phyloP scores from a whole-genome alignment of 2,113 vertebrate genomes.

The Nannobrachium achirus region DNA sequence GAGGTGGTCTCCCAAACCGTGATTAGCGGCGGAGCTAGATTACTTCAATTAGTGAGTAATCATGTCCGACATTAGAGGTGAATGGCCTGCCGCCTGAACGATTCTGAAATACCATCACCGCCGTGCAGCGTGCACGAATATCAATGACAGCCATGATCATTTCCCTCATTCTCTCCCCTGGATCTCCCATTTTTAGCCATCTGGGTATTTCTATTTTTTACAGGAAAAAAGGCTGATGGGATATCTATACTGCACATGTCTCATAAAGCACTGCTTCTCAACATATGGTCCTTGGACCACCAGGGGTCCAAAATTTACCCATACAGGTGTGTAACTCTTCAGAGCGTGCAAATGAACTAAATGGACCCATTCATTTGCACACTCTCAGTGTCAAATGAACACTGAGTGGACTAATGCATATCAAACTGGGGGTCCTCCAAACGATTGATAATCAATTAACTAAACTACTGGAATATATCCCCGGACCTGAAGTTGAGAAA shows the following conservation, averaged over 20 bases:
- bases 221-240: slow-evolving; percentile 26
- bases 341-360: too few relatives aligned
- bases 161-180: slow-evolving; percentile 2
- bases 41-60: slow-evolving; percentile 72
- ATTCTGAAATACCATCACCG: slow-evolving; percentile 70
- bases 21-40: slow-evolving; percentile 66
- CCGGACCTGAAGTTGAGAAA: slow-evolving; percentile 22
- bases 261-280: slow-evolving; percentile 63
- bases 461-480: too few relatives aligned
- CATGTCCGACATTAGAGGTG: slow-evolving; percentile 73
- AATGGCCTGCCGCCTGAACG: slow-evolving; percentile 63
- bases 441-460: too few relatives aligned
- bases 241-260: slow-evolving; percentile 51
- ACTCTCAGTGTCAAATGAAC: too few relatives aligned
- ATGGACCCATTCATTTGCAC: too few relatives aligned
- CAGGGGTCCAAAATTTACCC: too few relatives aligned
- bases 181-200: slow-evolving; percentile 7
- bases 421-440: too few relatives aligned
- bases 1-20: slow-evolving; percentile 50
- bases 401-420: too few relatives aligned
- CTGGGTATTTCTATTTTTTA: slow-evolving; percentile 66
- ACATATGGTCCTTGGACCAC: too few relatives aligned
- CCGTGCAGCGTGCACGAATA: slow-evolving; percentile 43
- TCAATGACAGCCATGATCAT: slow-evolving; percentile 35
- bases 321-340: too few relatives aligned